Percentiles rank a stretch among this genome's conserved stretches.
Evolutionary conservation across 2,888 invertebrate genomes (phyloP).

Genomic region (Leptura quadrifasciata): DNA sequence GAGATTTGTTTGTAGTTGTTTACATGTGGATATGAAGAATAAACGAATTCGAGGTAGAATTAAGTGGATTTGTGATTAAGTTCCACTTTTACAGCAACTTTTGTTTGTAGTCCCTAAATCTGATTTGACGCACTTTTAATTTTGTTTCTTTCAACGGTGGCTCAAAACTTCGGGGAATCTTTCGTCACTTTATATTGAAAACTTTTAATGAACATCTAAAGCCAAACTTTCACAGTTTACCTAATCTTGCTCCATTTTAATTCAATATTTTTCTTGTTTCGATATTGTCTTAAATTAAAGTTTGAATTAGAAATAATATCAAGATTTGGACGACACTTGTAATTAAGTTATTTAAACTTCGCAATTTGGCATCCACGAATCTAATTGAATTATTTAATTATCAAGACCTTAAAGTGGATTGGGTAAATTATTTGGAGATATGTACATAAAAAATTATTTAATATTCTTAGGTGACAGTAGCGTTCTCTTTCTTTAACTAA

Average conservation of each 20-base stretch:
- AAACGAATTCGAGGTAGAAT: too few species aligned
- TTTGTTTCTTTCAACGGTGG: not conserved
- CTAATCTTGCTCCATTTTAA: slow-evolving; percentile 2
- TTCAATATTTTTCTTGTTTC: not conserved
- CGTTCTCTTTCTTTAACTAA: too few species aligned
- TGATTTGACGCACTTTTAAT: slow-evolving; percentile 12
- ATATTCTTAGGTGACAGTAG: too few species aligned
- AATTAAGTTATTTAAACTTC: not conserved
- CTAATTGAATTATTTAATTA: too few species aligned
- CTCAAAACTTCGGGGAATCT: not conserved
- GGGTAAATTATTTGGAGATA: too few species aligned
- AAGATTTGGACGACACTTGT: not conserved
- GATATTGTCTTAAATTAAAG: not conserved
- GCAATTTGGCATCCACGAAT: too few species aligned
- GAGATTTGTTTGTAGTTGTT: too few species aligned
- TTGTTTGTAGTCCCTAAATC: not conserved
- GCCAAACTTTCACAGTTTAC: not conserved
- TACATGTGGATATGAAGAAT: too few species aligned
- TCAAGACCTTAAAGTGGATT: too few species aligned
- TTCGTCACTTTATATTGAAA: slow-evolving; percentile 4
- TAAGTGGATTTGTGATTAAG: not conserved
- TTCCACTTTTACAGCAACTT: not conserved
- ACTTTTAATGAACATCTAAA: slow-evolving; percentile 21
- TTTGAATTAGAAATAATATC: not conserved
- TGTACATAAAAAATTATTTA: too few species aligned